Conservation (phyloP, 1,140 invertebrate species). For the Sarcophaga peregrina region DNA sequence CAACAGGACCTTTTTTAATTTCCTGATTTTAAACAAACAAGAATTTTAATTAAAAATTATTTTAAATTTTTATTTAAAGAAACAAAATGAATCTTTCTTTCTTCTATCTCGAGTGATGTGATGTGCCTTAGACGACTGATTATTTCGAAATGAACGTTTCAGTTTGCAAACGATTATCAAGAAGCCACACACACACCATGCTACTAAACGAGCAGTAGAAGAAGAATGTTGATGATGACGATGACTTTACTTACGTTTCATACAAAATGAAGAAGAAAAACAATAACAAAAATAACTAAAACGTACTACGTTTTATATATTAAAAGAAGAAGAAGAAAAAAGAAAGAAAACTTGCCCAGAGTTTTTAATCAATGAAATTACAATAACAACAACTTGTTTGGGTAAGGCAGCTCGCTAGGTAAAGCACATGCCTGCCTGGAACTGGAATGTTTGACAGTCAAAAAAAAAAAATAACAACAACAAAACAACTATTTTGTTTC, state of each 20-base stretch:
- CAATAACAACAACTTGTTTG: slow-evolving; percentile 21
- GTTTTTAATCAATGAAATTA: background rate
- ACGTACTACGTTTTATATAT: no score
- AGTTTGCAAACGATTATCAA: background rate
- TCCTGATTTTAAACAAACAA: background rate
- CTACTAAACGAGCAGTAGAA: background rate
- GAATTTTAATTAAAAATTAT: background rate
- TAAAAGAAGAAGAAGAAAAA: no score
- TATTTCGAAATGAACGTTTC: background rate
- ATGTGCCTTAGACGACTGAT: background rate
- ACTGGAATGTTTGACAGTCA: background rate
- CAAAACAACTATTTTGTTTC: no score
- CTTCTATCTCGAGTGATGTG: background rate
- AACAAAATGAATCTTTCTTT: background rate
- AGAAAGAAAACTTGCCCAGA: background rate
- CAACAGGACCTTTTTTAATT: background rate
- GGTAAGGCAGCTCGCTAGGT: background rate
- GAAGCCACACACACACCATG: background rate
- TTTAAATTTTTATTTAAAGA: no score
- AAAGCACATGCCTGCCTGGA: slow-evolving; percentile 22
- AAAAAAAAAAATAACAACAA: no score
- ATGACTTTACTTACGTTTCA: no score
- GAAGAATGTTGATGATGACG: no score
- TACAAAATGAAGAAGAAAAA: no score
- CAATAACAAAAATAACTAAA: no score